Evolutionary conservation across 2,797 vertebrate genomes (phyloP).

Genomic region (Glossophaga mutica): DNA sequence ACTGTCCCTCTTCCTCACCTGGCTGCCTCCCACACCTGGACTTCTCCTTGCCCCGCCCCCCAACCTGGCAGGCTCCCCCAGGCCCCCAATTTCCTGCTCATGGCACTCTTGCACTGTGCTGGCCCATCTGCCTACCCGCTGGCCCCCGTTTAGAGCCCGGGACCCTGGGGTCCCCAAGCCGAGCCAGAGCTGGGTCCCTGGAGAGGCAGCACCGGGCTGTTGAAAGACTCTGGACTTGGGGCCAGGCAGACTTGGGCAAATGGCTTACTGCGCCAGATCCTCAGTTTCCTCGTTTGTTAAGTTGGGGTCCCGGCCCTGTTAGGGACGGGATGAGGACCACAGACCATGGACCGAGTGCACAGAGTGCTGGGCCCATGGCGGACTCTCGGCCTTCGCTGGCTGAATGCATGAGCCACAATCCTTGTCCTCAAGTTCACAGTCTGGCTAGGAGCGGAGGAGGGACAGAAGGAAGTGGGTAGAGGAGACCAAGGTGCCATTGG

Average conservation of each 20-base stretch:
- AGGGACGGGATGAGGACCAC: not conserved
- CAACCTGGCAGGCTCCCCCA: not conserved
- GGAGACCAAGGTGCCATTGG: rapidly evolving
- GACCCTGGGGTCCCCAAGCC: not conserved
- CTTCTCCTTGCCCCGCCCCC: not conserved
- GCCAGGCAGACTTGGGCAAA: not conserved
- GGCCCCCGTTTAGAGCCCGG: not conserved
- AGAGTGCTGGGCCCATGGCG: rapidly evolving
- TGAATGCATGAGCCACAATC: not conserved
- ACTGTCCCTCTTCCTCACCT: not conserved
- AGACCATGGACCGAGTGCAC: rapidly evolving
- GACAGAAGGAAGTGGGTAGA: rapidly evolving
- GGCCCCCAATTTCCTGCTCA: not conserved
- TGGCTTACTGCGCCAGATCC: not conserved
- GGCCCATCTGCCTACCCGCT: not conserved
- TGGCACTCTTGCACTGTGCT: rapidly evolving
- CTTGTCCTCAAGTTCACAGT: not conserved
- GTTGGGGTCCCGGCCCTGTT: rapidly evolving
- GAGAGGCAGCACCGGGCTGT: not conserved
- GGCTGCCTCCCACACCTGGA: not conserved
- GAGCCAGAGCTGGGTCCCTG: not conserved
- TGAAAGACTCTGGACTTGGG: not conserved
- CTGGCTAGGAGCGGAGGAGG: not conserved
- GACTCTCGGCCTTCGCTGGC: rapidly evolving
- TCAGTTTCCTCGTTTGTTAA: not conserved